A percentile compares a stretch with the other conserved stretches of the same genome.
Conservation (phyloP, 2,888 invertebrate species). For the Leptopilina myrica region DNA sequence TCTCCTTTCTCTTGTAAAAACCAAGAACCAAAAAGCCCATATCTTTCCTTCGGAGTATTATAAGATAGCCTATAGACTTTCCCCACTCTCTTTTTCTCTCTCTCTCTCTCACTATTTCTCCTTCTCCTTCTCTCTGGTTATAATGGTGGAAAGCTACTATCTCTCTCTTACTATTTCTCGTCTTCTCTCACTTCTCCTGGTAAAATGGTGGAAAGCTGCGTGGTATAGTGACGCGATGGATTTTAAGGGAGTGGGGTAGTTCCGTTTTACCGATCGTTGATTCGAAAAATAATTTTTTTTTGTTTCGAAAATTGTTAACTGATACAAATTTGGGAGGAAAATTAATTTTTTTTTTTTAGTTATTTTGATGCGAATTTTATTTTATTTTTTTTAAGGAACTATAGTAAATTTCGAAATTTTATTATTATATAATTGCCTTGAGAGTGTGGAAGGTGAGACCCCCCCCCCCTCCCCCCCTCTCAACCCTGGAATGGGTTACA, state of each 20-base stretch:
- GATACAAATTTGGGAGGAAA: neutral
- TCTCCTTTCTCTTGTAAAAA: slow-evolving; percentile 32
- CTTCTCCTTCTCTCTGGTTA: no score
- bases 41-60: slow-evolving; percentile 31
- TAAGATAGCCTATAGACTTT: slow-evolving; percentile 5
- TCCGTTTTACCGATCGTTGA: slow-evolving; percentile 39
- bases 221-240: slow-evolving; percentile 26
- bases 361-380: no score
- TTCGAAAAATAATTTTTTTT: neutral
- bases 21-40: slow-evolving; percentile 30
- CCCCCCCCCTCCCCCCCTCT: no score
- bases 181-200: no score
- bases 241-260: slow-evolving; percentile 5
- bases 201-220: slow-evolving; percentile 43
- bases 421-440: neutral
- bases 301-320: no score
- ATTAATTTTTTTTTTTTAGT: no score
- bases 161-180: neutral
- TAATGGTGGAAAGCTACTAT: slow-evolving; percentile 42
- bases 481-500: slow-evolving; percentile 1
- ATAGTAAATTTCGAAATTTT: no score
- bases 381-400: no score
- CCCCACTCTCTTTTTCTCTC: neutral
- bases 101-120: neutral
- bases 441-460: neutral